These are phyloP conservation scores for Trissonchulus sp. DNA, from an alignment of 2,888 invertebrate species.

Conservation along the genomic window DNA sequence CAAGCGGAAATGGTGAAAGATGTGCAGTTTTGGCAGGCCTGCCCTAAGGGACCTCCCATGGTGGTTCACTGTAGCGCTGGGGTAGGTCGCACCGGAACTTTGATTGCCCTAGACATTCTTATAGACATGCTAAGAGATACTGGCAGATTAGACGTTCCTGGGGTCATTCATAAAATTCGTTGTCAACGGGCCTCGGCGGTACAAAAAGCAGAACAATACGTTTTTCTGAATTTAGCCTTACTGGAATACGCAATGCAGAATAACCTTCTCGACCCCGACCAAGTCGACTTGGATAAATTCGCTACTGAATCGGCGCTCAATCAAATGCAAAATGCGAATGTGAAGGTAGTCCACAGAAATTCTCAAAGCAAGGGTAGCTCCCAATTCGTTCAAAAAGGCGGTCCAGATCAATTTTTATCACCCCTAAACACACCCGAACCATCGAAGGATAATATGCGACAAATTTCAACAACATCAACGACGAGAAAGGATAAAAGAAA, in stretches of 20 bases:
- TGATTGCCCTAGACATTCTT: slow-evolving; percentile 44
- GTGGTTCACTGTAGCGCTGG: slow-evolving; percentile 42
- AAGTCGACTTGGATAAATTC: background rate
- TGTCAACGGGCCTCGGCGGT: slow-evolving; percentile 42
- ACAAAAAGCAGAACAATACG: slow-evolving; percentile 39
- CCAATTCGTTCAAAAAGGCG: too few relatives aligned
- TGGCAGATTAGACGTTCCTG: slow-evolving; percentile 13
- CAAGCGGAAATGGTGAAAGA: background rate
- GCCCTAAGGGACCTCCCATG: slow-evolving; percentile 38
- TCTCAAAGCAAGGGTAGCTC: too few relatives aligned
- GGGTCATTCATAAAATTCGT: slow-evolving; percentile 38
- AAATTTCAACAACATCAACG: too few relatives aligned
- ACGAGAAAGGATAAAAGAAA: too few relatives aligned
- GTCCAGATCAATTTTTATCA: too few relatives aligned
- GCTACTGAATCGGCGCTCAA: background rate
- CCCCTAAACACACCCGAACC: too few relatives aligned
- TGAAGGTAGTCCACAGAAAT: too few relatives aligned
- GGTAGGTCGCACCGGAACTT: slow-evolving; percentile 39
- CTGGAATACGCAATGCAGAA: slow-evolving; percentile 41
- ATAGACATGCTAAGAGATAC: slow-evolving; percentile 40
- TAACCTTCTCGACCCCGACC: background rate
- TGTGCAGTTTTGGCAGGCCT: background rate
- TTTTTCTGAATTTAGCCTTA: slow-evolving; percentile 40
- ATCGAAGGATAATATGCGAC: too few relatives aligned
- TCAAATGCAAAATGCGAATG: too few relatives aligned